Conservation (phyloP, 2,888 invertebrate species). For the Microdon myrmicae region DNA sequence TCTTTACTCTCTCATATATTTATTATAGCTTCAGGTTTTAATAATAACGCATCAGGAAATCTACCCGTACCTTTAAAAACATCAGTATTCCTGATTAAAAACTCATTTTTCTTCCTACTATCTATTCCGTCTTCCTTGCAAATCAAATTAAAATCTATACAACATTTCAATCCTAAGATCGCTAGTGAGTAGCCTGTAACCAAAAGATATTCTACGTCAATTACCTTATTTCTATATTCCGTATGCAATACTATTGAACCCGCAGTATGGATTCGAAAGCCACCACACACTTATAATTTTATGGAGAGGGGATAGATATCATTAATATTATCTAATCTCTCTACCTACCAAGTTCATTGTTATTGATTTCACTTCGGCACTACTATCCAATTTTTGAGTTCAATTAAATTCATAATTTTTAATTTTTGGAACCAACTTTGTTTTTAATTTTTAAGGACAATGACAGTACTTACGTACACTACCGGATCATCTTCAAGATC, state of each 20-base stretch:
- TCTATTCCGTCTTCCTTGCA: conserved; percentile 1
- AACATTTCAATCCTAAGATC: conserved; percentile 11
- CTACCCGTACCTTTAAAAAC: conserved; percentile 3
- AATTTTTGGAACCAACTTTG: conserved; percentile 13
- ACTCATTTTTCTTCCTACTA: background rate
- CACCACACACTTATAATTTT: conserved; percentile 15
- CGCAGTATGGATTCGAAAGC: conserved; percentile 12
- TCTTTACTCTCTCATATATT: conserved; percentile 3
- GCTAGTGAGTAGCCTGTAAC: conserved; percentile 1
- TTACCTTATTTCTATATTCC: background rate
- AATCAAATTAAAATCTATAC: conserved; percentile 11
- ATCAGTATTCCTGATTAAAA: conserved; percentile 4
- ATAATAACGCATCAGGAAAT: conserved; percentile 9
- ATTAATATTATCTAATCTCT: conserved; percentile 1
- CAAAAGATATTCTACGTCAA: conserved; percentile 5
- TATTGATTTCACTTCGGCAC: conserved; percentile 10
- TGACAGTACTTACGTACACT: conserved; percentile 14
- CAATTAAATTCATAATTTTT: conserved; percentile 15
- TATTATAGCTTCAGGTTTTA: conserved; percentile 4
- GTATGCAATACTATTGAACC: conserved; percentile 1
- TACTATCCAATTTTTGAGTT: conserved; percentile 16
- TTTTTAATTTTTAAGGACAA: conserved; percentile 1
- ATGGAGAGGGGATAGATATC: background rate
- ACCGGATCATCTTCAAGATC: conserved; percentile 12
- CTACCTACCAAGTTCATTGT: conserved; percentile 5